Percentiles rank a stretch among this genome's conserved stretches.
Conservation (phyloP, 1,140 invertebrate species). For the Drosophila yakuba region DNA sequence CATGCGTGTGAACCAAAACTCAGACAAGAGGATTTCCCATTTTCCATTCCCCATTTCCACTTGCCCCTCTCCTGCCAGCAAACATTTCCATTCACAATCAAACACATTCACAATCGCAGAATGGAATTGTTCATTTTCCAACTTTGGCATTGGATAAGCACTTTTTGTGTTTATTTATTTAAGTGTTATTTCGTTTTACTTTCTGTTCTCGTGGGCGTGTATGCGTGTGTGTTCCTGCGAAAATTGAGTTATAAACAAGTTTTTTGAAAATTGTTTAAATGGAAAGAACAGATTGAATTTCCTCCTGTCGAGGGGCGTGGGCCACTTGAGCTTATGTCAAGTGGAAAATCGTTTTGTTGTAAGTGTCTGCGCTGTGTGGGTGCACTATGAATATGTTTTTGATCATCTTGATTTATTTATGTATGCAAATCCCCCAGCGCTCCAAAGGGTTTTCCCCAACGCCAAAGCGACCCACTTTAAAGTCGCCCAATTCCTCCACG, state of each 20-base stretch:
- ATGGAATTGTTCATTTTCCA: slow-evolving; percentile 65
- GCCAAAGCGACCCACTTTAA: too few species aligned
- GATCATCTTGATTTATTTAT: slow-evolving; percentile 76
- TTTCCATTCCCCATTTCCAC: background rate
- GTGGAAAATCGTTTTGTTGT: slow-evolving; percentile 82
- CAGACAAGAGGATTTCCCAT: slow-evolving; percentile 44
- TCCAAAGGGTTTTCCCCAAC: slow-evolving; percentile 30
- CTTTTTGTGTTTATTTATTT: slow-evolving; percentile 81
- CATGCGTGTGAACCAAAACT: slow-evolving; percentile 74
- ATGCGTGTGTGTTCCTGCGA: slow-evolving; percentile 31
- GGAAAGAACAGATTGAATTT: slow-evolving; percentile 81
- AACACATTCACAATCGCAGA: slow-evolving; percentile 58
- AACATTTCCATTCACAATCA: slow-evolving; percentile 41
- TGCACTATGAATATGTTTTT: slow-evolving; percentile 74
- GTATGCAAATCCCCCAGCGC: slow-evolving; percentile 67
- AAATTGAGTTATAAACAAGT: slow-evolving; percentile 83
- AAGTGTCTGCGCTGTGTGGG: slow-evolving; percentile 34
- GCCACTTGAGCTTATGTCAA: slow-evolving; percentile 81
- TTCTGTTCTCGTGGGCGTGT: slow-evolving; percentile 35
- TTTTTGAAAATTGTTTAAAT: slow-evolving; percentile 82
- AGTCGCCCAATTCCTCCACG: slow-evolving; percentile 8
- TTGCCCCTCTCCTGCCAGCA: background rate
- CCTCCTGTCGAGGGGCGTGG: slow-evolving; percentile 44
- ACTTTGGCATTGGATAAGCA: slow-evolving; percentile 60
- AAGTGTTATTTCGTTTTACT: slow-evolving; percentile 71